These are phyloP conservation scores for Microcebus tavaratra DNA, from an alignment of 2,113 vertebrate genomes.

Conservation along the genomic window DNA sequence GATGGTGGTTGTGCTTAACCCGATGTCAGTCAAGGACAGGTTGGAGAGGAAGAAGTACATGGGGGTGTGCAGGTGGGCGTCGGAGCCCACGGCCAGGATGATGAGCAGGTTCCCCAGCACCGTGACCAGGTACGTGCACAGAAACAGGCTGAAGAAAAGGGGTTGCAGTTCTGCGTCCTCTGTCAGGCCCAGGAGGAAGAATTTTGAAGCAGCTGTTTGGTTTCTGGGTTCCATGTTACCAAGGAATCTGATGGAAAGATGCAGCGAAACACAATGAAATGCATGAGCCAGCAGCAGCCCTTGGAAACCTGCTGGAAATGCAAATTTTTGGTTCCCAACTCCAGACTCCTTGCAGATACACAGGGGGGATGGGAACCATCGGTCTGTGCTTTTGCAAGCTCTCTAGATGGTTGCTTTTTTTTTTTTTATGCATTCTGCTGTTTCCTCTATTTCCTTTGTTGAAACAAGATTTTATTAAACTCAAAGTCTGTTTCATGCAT, in stretches of 20 bases:
- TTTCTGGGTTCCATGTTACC: neutral
- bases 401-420: neutral
- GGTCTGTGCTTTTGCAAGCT: neutral
- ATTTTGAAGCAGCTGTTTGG: neutral
- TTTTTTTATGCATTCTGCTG: neutral
- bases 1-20: neutral
- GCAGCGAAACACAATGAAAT: neutral
- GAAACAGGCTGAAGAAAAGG: neutral
- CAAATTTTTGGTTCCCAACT: neutral
- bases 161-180: neutral
- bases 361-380: neutral
- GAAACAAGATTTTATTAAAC: neutral
- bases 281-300: neutral
- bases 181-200: neutral
- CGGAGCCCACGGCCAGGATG: neutral
- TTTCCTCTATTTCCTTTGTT: neutral
- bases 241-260: neutral
- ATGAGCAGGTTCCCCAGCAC: neutral
- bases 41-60: slow-evolving; percentile 39
- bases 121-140: neutral
- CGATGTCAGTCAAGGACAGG: neutral
- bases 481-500: neutral
- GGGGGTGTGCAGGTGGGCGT: slow-evolving; percentile 16
- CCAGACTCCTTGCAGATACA: neutral
- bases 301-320: neutral